Percentiles rank a stretch among this genome's conserved stretches.
Conservation (phyloP, 2,113 vertebrate genomes). For the Ploceus nigricollis region DNA sequence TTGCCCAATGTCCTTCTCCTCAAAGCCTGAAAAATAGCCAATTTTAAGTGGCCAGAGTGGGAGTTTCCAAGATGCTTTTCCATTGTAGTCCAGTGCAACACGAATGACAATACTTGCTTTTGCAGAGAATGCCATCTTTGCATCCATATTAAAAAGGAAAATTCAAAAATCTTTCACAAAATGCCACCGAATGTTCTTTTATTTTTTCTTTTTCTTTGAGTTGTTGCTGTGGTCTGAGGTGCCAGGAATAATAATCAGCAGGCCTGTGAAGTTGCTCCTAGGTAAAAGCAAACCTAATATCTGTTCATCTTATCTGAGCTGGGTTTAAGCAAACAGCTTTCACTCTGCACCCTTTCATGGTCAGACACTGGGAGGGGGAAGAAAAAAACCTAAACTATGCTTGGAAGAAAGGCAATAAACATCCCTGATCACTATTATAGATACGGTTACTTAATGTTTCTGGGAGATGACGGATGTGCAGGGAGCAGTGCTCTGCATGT, state of each 20-base stretch:
- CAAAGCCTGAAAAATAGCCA: neutral
- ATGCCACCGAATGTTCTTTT: neutral
- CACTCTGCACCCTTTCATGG: neutral
- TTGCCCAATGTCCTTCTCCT: neutral
- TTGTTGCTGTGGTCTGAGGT: neutral
- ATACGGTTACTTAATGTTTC: neutral
- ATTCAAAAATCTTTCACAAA: neutral
- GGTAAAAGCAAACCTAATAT: neutral
- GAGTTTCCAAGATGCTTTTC: neutral
- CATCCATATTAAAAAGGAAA: neutral
- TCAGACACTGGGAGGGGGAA: neutral
- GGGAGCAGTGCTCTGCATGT: rapidly evolving
- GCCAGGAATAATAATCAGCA: neutral
- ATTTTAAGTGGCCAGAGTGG: neutral
- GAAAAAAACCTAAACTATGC: neutral
- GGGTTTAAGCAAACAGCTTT: neutral
- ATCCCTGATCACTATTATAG: neutral
- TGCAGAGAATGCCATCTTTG: neutral
- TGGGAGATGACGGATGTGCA: neutral
- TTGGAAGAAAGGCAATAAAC: neutral
- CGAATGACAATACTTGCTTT: neutral
- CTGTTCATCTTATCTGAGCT: neutral
- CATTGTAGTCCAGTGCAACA: neutral
- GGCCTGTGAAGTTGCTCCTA: neutral
- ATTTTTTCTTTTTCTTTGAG: neutral